phyloP scores from a whole-genome alignment of 2,797 vertebrate species.

The Gobionotothen gibberifrons region DNA sequence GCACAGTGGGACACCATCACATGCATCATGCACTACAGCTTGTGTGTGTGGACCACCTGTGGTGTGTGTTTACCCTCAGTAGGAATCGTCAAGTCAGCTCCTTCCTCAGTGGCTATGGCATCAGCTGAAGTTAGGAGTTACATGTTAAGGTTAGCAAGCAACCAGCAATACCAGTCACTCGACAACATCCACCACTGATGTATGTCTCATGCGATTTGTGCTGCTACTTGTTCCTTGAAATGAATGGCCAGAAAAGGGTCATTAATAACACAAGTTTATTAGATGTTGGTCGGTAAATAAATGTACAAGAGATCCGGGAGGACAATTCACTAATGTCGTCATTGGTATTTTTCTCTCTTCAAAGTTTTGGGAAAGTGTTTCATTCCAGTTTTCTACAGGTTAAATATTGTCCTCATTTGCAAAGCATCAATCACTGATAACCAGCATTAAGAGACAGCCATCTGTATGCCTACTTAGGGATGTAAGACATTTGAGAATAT shows the following conservation, averaged over 20 bases:
- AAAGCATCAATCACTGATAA: background rate
- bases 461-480: background rate
- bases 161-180: conserved; percentile 1
- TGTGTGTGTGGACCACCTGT: conserved; percentile 8
- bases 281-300: background rate
- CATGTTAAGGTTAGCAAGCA: conserved; percentile 40
- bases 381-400: background rate
- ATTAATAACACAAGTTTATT: background rate
- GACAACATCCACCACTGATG: background rate
- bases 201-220: background rate
- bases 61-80: conserved; percentile 59
- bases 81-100: conserved; percentile 17
- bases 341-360: background rate
- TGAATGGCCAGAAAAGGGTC: background rate
- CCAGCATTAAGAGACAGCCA: background rate
- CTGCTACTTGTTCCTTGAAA: background rate
- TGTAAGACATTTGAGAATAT: background rate
- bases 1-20: conserved; percentile 22
- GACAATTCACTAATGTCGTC: background rate
- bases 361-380: background rate
- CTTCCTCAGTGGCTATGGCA: conserved; percentile 31
- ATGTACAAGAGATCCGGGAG: background rate
- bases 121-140: conserved; percentile 61
- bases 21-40: conserved; percentile 26
- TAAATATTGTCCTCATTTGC: background rate